Evolutionary conservation across 2,113 vertebrate species (phyloP).

Genomic region (Panurus biarmicus): DNA sequence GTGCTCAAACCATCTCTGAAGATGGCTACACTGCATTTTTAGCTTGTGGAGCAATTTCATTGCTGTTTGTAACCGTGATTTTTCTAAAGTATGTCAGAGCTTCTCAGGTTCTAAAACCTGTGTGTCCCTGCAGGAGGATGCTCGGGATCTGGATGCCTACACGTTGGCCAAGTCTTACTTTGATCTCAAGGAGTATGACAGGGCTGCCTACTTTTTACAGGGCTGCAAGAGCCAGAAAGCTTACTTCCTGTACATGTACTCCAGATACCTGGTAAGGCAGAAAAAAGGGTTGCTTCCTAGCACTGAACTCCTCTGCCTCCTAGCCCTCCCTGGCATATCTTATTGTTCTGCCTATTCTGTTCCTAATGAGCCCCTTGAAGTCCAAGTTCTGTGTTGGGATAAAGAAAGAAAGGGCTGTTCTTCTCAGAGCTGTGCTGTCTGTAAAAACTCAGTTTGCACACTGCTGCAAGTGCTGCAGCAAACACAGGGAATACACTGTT

Average conservation of each 20-base stretch:
- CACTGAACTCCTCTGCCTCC: background rate
- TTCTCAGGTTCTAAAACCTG: background rate
- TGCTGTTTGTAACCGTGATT: background rate
- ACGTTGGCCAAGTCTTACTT: slow-evolving; percentile 95
- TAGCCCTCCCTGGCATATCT: background rate
- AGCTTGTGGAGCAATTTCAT: background rate
- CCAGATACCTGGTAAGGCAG: slow-evolving; percentile 90
- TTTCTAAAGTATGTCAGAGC: background rate
- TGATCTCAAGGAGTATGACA: slow-evolving; percentile 96
- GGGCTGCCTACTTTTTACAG: slow-evolving; percentile 91
- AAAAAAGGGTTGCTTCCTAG: background rate
- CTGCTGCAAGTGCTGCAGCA: background rate
- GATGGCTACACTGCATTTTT: background rate
- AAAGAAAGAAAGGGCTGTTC: background rate
- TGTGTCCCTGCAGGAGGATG: slow-evolving; percentile 81
- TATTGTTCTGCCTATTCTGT: background rate
- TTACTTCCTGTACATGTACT: slow-evolving; percentile 98
- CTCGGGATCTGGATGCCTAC: slow-evolving; percentile 91
- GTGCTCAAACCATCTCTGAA: background rate
- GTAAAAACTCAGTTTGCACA: background rate
- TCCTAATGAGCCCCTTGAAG: background rate
- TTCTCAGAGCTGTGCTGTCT: background rate
- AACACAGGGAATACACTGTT: background rate
- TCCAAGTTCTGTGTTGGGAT: background rate
- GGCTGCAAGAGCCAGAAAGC: slow-evolving; percentile 95